A percentile compares a stretch with the other conserved stretches of the same genome.
Evolutionary conservation across 2,113 vertebrate genomes (phyloP).

Genomic region (Varanus salvator): DNA sequence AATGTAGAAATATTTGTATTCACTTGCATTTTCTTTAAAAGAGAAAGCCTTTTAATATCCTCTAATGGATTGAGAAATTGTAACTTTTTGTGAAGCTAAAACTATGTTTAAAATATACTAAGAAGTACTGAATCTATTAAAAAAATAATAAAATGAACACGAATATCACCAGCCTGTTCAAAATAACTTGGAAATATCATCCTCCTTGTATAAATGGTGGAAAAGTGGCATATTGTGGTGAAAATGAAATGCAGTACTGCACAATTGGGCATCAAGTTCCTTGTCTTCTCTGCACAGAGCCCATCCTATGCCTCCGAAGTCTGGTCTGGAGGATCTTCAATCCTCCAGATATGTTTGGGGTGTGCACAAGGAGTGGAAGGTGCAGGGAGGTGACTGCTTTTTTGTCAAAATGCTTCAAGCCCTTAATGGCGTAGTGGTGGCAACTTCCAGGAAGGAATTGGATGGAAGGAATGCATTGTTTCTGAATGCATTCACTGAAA

Average conservation of each 20-base stretch:
- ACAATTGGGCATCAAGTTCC: no score
- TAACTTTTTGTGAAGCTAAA: no score
- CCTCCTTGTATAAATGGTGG: constrained; percentile 21
- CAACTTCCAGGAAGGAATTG: constrained; percentile 10
- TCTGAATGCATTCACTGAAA: background rate
- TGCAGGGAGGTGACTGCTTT: no score
- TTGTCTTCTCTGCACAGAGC: no score
- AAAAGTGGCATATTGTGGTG: constrained; percentile 1
- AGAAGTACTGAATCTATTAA: no score
- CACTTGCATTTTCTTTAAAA: constrained; percentile 13
- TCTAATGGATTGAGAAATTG: constrained; percentile 39
- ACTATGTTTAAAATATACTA: no score
- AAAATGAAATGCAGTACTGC: background rate
- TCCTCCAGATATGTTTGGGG: no score
- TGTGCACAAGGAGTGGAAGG: no score
- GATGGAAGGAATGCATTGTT: background rate
- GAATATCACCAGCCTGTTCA: background rate
- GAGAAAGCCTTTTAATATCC: constrained; percentile 28
- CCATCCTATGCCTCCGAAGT: no score
- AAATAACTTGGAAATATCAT: background rate
- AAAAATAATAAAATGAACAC: no score
- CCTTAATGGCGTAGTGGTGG: constrained; percentile 12
- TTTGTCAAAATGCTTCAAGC: background rate
- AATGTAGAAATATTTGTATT: constrained; percentile 23
- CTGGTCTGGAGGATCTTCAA: no score